phyloP scores from a whole-genome alignment of 2,797 vertebrate genomes.

The Gambusia yucatana region DNA sequence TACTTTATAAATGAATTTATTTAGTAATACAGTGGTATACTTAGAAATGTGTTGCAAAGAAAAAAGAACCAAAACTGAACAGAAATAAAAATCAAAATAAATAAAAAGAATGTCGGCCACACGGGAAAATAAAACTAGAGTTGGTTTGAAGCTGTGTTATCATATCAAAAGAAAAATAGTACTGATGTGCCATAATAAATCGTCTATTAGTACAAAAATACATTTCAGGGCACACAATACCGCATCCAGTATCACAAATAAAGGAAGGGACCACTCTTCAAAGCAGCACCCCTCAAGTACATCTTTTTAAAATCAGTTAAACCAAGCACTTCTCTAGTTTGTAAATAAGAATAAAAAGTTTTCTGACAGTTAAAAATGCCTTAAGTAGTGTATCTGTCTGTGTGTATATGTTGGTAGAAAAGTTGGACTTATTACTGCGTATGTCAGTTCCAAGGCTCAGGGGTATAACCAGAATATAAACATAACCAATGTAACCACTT shows the following conservation, averaged over 20 bases:
- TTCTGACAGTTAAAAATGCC: constrained; percentile 97
- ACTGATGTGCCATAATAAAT: constrained; percentile 99
- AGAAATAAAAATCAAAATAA: constrained; percentile 75
- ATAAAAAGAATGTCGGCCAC: constrained; percentile 86
- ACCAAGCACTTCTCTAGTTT: constrained; percentile 90
- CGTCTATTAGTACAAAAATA: constrained; percentile 99
- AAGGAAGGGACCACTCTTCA: constrained; percentile 92
- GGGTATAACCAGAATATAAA: constrained; percentile 98
- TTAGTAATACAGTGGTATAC: constrained; percentile 93
- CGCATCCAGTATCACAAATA: constrained; percentile 99
- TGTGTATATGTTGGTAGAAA: constrained; percentile 90
- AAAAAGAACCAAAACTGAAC: constrained; percentile 76
- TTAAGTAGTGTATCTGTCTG: constrained; percentile 83
- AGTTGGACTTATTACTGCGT: constrained; percentile 96
- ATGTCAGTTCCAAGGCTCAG: constrained; percentile 98
- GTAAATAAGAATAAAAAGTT: constrained; percentile 94
- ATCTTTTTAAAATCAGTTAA: constrained; percentile 92
- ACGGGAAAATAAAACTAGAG: constrained; percentile 88
- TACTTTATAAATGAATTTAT: constrained; percentile 99
- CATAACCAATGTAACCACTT: constrained; percentile 85
- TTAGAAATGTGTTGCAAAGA: constrained; percentile 97
- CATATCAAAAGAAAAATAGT: constrained; percentile 96
- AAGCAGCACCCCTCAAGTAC: constrained; percentile 90
- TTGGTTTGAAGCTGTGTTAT: constrained; percentile 93
- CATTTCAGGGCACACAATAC: constrained; percentile 99